Evolutionary conservation across 2,113 vertebrate species (phyloP), one percentile per base, ranked within the genome.

Genomic region (Phycodurus eques): DNA sequence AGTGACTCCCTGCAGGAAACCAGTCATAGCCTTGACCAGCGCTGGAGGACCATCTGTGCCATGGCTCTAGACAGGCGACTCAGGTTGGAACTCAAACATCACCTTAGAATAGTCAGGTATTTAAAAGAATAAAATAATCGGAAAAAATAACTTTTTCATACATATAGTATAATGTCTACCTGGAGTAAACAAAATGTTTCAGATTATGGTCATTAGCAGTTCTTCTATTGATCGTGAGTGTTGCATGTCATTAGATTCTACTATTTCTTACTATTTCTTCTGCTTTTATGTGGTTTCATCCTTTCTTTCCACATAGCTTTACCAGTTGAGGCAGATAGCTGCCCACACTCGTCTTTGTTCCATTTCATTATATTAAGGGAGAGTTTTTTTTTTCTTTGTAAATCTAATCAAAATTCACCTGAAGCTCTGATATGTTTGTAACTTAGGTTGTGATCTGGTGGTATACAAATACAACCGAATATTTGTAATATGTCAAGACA

Each of bases 31-130:
- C 90, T 99, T 89, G 95, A 98, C 89, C 93, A 94, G 68, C 94
- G 96, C 85, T 99, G 98, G 96, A 94, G 96, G 87, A 96, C 95
- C 81, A 96, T 99, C 74, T 97, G 96, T 19, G 88, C 96, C 84
- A 90, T 96, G 95, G 96, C 96, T 1, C 93, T 97, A 92, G 96
- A 98, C 76, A 92, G 96, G 73, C 92, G 94, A 62, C 93, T 96
- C 85, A 95, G 95, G 98, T 98, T 85, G 84, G 91, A 68, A 33
- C 44, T 5, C 6, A 59, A 13, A n/a, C 14, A 42, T 39, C 61
- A 63, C 35, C 11, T 15, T 22, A 6, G 42, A 47, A 15, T 63
- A 1, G 15, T 42, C 31, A 61, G 13, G 49, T 15, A 15, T 51
- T 51, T 51, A 15, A 51, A 51, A 15, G 17, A 53, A 19, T 19